Percentiles rank a stretch among this genome's conserved stretches.
Conservation (phyloP, 2,113 vertebrate species). For the Lethenteron reissneri region DNA sequence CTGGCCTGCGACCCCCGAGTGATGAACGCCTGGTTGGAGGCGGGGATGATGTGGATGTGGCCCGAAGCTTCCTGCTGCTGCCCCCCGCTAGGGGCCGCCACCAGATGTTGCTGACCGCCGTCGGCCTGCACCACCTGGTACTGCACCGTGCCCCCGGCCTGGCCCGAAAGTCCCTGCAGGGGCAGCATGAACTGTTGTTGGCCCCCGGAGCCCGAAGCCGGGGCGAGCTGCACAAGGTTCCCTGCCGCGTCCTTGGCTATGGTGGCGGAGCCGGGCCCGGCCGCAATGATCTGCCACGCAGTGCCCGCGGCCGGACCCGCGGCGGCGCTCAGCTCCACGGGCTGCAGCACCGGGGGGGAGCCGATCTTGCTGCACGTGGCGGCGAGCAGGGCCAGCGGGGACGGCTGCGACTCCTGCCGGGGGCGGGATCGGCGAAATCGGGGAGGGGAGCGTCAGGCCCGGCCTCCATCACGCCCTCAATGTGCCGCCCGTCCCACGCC, state of each 20-base stretch:
- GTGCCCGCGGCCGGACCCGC: slow-evolving; percentile 53
- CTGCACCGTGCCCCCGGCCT: slow-evolving; percentile 25
- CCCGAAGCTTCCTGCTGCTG: slow-evolving; percentile 64
- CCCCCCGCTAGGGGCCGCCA: slow-evolving; percentile 37
- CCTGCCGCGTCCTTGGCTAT: slow-evolving; percentile 16
- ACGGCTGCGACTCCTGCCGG: slow-evolving; percentile 62
- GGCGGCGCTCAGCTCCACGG: slow-evolving; percentile 46
- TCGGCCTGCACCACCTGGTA: slow-evolving; percentile 28
- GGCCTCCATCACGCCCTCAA: too few relatives aligned
- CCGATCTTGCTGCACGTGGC: slow-evolving; percentile 92
- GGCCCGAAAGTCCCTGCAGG: slow-evolving; percentile 13
- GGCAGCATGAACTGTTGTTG: slow-evolving; percentile 16
- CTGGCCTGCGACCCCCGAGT: slow-evolving; percentile 35
- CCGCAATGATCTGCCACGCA: slow-evolving; percentile 63
- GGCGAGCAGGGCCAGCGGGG: slow-evolving; percentile 70
- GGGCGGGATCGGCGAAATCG: too few relatives aligned
- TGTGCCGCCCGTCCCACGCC: too few relatives aligned
- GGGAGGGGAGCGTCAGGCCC: too few relatives aligned
- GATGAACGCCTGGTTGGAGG: slow-evolving; percentile 56
- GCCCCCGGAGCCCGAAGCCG: slow-evolving; percentile 29
- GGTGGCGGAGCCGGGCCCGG: slow-evolving; percentile 18
- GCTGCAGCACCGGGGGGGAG: slow-evolving; percentile 22
- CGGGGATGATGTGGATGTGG: slow-evolving; percentile 61
- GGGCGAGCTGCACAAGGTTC: too few relatives aligned
- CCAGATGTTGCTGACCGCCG: slow-evolving; percentile 39